phyloP scores from a whole-genome alignment of 2,888 invertebrate genomes.

The Biston betularia region DNA sequence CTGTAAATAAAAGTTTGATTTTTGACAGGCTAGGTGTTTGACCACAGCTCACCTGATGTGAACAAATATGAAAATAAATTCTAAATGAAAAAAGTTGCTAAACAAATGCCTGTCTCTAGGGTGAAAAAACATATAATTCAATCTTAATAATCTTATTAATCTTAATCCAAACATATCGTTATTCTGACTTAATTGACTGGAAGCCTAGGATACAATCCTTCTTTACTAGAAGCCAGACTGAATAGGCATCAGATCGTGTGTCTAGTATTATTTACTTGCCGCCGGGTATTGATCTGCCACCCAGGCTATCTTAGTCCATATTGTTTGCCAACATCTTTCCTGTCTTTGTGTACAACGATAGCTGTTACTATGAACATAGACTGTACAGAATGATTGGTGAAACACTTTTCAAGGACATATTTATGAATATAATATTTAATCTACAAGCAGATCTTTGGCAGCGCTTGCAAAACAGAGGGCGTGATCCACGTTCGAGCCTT shows the following conservation, averaged over 20 bases:
- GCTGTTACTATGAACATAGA: not conserved
- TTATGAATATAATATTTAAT: not conserved
- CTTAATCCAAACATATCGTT: not conserved
- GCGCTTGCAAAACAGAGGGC: no score
- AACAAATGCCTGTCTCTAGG: no score
- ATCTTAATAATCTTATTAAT: no score
- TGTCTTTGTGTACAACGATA: not conserved
- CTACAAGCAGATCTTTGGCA: no score
- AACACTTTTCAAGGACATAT: no score
- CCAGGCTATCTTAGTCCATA: not conserved
- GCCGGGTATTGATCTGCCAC: not conserved
- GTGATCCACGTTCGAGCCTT: no score
- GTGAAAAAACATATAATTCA: no score
- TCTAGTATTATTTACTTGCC: not conserved
- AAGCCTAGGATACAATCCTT: not conserved
- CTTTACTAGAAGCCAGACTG: not conserved
- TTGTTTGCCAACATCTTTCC: conserved; percentile 2
- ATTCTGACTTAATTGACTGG: not conserved
- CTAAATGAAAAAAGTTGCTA: no score
- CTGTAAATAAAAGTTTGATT: not conserved
- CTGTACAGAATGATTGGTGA: not conserved
- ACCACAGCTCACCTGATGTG: no score
- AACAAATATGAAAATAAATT: no score
- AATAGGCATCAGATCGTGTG: not conserved
- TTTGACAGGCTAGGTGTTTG: not conserved